These are phyloP conservation scores for Pelosia muscerda DNA, from an alignment of 2,888 invertebrate genomes.

Conservation along the genomic window DNA sequence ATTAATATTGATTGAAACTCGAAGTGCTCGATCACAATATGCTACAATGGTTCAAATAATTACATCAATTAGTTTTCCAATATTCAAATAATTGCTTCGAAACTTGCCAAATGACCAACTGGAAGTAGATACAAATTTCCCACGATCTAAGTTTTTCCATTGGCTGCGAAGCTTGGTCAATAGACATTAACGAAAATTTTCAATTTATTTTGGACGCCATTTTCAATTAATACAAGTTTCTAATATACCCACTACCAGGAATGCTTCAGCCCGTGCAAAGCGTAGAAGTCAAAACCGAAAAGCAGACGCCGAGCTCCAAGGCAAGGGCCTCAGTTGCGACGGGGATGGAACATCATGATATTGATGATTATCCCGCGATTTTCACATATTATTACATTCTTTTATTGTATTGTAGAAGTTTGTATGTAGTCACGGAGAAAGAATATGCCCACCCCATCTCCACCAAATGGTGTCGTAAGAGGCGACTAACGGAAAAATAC, in stretches of 20 bases:
- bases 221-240: background rate
- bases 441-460: too few species aligned
- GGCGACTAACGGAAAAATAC: too few species aligned
- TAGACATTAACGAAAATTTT: background rate
- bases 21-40: slow-evolving; percentile 52
- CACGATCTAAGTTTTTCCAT: background rate
- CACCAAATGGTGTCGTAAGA: too few species aligned
- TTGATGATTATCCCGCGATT: too few species aligned
- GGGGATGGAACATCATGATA: too few species aligned
- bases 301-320: too few species aligned
- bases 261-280: too few species aligned
- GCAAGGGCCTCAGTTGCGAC: too few species aligned
- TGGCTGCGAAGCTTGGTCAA: background rate
- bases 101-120: slow-evolving; percentile 56
- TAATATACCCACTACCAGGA: too few species aligned
- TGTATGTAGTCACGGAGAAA: too few species aligned
- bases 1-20: slow-evolving; percentile 46
- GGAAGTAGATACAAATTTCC: background rate
- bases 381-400: background rate
- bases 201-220: background rate
- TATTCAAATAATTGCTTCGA: slow-evolving; percentile 60
- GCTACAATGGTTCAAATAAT: slow-evolving; percentile 64
- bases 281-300: too few species aligned
- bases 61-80: slow-evolving; percentile 70
- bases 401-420: background rate